Evolutionary conservation across 2,113 vertebrate genomes (phyloP).

Genomic region (Xyrauchen texanus): DNA sequence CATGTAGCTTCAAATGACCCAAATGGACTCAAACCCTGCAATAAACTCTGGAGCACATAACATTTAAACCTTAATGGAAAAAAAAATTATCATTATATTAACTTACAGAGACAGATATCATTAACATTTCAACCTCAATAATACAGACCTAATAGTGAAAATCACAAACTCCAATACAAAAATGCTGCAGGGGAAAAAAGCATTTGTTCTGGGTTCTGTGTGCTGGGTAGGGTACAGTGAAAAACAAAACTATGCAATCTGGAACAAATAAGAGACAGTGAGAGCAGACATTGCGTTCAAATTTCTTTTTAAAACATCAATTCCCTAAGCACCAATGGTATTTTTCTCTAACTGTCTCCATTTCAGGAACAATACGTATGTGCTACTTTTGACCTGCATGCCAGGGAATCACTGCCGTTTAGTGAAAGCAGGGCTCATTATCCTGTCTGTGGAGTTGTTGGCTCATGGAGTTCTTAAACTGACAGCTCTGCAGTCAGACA

Average conservation of each 20-base stretch:
- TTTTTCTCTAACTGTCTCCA: background rate
- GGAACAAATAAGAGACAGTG: too few species aligned
- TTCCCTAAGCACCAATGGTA: too few species aligned
- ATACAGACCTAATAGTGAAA: too few species aligned
- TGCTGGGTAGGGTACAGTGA: too few species aligned
- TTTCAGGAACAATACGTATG: conserved; percentile 4
- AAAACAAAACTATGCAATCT: too few species aligned
- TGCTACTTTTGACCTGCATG: background rate
- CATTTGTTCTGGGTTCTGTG: too few species aligned
- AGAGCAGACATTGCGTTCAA: too few species aligned
- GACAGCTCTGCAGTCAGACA: background rate
- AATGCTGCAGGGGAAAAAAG: too few species aligned
- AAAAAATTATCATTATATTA: conserved; percentile 25
- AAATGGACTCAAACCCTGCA: conserved; percentile 57
- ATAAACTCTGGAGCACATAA: conserved; percentile 57
- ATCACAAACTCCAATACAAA: too few species aligned
- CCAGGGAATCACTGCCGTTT: background rate
- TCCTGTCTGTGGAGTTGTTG: background rate
- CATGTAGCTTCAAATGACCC: conserved; percentile 57
- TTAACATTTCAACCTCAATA: background rate
- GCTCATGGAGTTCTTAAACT: background rate
- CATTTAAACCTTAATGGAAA: conserved; percentile 63
- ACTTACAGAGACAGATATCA: background rate
- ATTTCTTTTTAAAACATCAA: too few species aligned
- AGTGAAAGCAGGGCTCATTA: background rate